phyloP scores from a whole-genome alignment of 1,140 invertebrate genomes.

The Pararge aegeria region DNA sequence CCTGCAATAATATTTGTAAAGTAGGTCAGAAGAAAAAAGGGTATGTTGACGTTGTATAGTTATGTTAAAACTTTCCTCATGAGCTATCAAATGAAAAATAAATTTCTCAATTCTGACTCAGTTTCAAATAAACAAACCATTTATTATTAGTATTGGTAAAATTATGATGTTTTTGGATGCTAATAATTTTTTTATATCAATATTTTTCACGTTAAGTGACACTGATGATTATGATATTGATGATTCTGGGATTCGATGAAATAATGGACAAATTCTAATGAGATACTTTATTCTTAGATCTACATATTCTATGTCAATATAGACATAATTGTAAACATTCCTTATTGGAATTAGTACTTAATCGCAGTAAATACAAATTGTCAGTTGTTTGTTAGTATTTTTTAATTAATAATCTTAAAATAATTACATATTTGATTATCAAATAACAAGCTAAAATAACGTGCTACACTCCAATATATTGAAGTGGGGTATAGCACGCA shows the following conservation, averaged over 20 bases:
- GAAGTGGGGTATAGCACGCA: conserved; percentile 51
- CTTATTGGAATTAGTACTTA: conserved; percentile 39
- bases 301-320: conserved; percentile 59
- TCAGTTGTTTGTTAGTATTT: conserved; percentile 30
- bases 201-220: too few relatives aligned
- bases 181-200: too few relatives aligned
- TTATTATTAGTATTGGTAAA: too few relatives aligned
- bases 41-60: too few relatives aligned
- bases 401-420: conserved; percentile 4
- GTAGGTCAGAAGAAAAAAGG: too few relatives aligned
- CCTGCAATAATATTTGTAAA: too few relatives aligned
- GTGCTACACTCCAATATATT: conserved; percentile 50
- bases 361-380: conserved; percentile 46
- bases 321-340: conserved; percentile 62
- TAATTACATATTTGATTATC: conserved; percentile 43
- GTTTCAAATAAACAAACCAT: too few relatives aligned
- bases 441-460: conserved; percentile 18
- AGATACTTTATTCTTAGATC: conserved; percentile 50
- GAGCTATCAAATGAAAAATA: too few relatives aligned
- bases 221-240: too few relatives aligned
- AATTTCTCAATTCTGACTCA: too few relatives aligned
- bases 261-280: conserved; percentile 29
- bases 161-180: too few relatives aligned
- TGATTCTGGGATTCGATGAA: neutral
- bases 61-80: too few relatives aligned